Conservation (phyloP, 2,113 vertebrate genomes). For the Melanerpes aurifrons region DNA sequence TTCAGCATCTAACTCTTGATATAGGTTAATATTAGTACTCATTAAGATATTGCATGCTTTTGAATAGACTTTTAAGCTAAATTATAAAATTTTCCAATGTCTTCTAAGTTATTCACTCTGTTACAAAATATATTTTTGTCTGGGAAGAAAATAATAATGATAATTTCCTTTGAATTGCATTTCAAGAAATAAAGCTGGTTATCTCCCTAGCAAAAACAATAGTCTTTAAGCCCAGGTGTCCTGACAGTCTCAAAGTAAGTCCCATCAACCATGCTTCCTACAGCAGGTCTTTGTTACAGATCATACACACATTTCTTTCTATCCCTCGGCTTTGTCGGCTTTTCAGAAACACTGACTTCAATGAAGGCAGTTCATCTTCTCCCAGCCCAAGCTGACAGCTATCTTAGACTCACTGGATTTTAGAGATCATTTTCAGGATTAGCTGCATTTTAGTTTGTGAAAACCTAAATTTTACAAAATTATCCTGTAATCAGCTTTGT, state of each 20-base stretch:
- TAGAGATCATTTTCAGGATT: not conserved
- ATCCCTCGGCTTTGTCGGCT: not conserved
- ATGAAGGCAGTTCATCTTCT: not conserved
- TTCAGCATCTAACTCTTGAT: not conserved
- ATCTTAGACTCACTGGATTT: not conserved
- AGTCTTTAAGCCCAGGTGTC: not conserved
- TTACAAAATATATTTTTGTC: not conserved
- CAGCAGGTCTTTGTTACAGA: not conserved
- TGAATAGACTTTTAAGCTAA: not conserved
- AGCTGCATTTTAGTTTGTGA: not conserved
- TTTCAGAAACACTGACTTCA: not conserved
- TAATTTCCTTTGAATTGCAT: not conserved
- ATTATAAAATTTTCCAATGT: not conserved
- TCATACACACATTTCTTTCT: not conserved
- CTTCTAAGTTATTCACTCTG: not conserved
- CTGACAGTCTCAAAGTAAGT: not conserved
- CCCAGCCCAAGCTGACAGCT: not conserved
- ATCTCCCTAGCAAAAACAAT: not conserved
- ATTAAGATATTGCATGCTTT: not conserved
- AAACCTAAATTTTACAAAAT: not conserved
- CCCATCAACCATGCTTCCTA: too few species aligned
- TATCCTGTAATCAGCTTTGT: not conserved
- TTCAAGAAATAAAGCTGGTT: not conserved
- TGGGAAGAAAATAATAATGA: not conserved
- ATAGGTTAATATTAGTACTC: not conserved